Conservation (phyloP, 2,113 vertebrate species). For the Lepus americanus region DNA sequence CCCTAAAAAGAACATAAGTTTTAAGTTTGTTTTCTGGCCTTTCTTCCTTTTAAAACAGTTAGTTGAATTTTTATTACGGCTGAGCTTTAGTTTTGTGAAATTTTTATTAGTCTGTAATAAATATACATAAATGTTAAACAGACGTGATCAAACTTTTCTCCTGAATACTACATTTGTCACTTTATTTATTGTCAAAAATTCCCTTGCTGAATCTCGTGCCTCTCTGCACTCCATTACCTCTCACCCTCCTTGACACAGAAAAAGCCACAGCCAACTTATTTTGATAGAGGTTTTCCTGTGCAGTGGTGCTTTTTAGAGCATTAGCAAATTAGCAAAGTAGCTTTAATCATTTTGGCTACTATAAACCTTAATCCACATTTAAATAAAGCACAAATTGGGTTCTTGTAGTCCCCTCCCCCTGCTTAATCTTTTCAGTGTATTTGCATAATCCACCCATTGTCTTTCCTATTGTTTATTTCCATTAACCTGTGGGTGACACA, state of each 20-base stretch:
- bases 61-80: conserved; percentile 58
- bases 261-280: conserved; percentile 59
- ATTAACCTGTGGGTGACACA: conserved; percentile 87
- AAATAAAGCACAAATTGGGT: conserved; percentile 84
- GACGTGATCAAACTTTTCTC: conserved; percentile 53
- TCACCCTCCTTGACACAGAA: background rate
- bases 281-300: conserved; percentile 60
- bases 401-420: conserved; percentile 77
- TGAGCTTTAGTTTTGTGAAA: conserved; percentile 55
- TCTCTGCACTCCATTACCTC: background rate
- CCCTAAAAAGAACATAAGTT: too few relatives aligned
- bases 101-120: conserved; percentile 64
- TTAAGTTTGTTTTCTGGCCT: background rate
- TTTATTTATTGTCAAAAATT: conserved; percentile 41
- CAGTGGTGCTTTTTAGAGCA: conserved; percentile 28
- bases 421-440: conserved; percentile 82
- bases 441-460: conserved; percentile 88
- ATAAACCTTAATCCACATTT: conserved; percentile 83
- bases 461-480: conserved; percentile 87
- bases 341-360: conserved; percentile 83
- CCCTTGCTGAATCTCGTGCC: background rate
- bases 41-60: conserved; percentile 69
- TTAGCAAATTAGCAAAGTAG: conserved; percentile 81
- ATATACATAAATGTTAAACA: conserved; percentile 63
- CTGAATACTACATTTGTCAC: background rate